These are phyloP conservation scores for Siniperca knerii DNA, from an alignment of 2,113 vertebrate species.

Conservation along the genomic window DNA sequence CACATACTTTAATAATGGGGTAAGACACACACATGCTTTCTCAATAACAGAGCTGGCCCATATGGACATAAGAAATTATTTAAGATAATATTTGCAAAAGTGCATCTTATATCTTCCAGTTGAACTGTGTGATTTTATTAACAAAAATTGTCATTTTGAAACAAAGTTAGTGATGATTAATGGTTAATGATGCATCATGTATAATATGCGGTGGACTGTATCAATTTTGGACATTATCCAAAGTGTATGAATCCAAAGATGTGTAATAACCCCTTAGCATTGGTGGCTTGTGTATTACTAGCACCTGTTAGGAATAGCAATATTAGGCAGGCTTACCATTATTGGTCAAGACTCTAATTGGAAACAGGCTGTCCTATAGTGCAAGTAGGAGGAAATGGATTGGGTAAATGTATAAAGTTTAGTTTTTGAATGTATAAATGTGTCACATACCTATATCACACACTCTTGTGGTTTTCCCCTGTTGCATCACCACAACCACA, in stretches of 20 bases:
- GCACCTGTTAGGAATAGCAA: not conserved
- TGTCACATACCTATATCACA: not conserved
- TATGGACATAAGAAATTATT: not conserved
- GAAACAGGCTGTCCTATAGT: not conserved
- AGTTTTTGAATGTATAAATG: not conserved
- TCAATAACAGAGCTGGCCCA: not conserved
- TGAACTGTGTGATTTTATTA: not conserved
- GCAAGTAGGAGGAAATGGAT: not conserved
- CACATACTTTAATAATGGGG: conserved; percentile 90
- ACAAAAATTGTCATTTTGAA: not conserved
- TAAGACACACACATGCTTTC: conserved; percentile 67
- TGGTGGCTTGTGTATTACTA: not conserved
- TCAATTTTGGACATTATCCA: not conserved
- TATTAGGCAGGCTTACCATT: not conserved
- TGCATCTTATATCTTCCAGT: not conserved
- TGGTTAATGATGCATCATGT: not conserved
- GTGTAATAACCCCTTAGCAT: not conserved
- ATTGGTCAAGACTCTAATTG: not conserved
- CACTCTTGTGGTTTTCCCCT: not conserved
- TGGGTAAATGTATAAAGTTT: not conserved
- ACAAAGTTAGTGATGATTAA: not conserved
- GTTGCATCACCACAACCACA: not conserved
- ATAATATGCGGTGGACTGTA: not conserved
- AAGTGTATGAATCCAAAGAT: not conserved
- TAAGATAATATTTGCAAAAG: not conserved